Percentiles rank a stretch among this genome's conserved stretches.
Conservation (phyloP, 2,888 invertebrate genomes). For the Drosophila meridionalis region DNA sequence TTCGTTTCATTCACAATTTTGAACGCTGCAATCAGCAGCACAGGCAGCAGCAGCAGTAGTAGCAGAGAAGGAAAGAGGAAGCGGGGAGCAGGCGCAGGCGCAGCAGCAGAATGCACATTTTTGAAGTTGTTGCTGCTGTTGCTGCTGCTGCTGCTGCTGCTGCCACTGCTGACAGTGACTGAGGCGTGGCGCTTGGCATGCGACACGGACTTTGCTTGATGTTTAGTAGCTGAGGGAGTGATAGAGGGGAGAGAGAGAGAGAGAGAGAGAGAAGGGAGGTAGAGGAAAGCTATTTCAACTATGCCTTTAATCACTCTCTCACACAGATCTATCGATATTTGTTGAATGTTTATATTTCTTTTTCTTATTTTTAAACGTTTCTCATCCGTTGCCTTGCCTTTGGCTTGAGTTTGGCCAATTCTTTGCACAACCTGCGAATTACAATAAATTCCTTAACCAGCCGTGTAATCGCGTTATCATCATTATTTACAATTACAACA, state of each 20-base stretch:
- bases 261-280: neutral
- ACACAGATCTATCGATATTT: conserved; percentile 18
- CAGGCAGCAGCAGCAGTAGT: neutral
- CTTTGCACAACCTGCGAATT: conserved; percentile 55
- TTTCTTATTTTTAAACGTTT: neutral
- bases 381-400: conserved; percentile 22
- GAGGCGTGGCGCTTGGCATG: conserved; percentile 67
- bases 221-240: neutral
- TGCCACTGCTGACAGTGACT: conserved; percentile 26
- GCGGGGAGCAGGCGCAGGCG: conserved; percentile 20
- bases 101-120: conserved; percentile 49
- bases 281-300: conserved; percentile 29
- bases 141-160: conserved; percentile 29
- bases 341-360: neutral
- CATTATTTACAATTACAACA: conserved; percentile 72
- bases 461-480: conserved; percentile 72
- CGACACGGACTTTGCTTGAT: conserved; percentile 53
- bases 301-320: conserved; percentile 39
- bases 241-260: neutral
- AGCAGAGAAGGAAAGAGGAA: neutral
- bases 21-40: conserved; percentile 45
- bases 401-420: conserved; percentile 31
- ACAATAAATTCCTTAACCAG: conserved; percentile 73
- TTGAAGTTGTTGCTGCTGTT: conserved; percentile 28
- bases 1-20: conserved; percentile 85